Conservation (phyloP, 92 coral and sea anemone species). For the Heteractis magnifica region DNA sequence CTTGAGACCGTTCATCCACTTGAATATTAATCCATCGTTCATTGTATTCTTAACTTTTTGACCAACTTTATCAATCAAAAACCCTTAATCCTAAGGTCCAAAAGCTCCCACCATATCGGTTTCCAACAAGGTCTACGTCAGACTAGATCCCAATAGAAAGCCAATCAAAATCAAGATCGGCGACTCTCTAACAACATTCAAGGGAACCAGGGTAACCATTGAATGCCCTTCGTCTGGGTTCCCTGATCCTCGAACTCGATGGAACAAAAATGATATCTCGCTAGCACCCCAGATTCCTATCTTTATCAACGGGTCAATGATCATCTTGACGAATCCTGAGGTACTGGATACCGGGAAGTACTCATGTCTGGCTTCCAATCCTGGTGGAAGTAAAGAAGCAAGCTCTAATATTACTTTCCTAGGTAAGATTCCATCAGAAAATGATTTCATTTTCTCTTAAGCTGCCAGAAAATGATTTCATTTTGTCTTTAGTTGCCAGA, state of each 20-base stretch:
- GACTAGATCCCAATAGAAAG: constrained; percentile 42
- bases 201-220: constrained; percentile 57
- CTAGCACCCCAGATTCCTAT: constrained; percentile 27
- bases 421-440: constrained; percentile 44
- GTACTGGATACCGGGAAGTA: constrained; percentile 55
- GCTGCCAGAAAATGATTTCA: no score
- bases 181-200: constrained; percentile 58
- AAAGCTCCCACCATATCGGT: constrained; percentile 49
- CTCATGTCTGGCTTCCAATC: constrained; percentile 63
- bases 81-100: constrained; percentile 37
- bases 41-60: background rate
- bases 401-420: constrained; percentile 68
- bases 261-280: constrained; percentile 58
- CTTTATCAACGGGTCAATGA: constrained; percentile 26
- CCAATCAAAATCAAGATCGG: constrained; percentile 53
- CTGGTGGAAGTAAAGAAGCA: constrained; percentile 64
- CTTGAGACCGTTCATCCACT: no score
- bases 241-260: constrained; percentile 71
- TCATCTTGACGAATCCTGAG: constrained; percentile 43
- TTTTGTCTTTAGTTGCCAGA: no score
- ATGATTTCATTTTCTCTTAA: no score
- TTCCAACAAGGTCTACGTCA: constrained; percentile 21
- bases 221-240: constrained; percentile 67
- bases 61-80: background rate
- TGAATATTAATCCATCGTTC: background rate